Evolutionary conservation across 2,113 vertebrate genomes (phyloP), one percentile per base, ranked within the genome.

Genomic region (Bujurquina vittata): DNA sequence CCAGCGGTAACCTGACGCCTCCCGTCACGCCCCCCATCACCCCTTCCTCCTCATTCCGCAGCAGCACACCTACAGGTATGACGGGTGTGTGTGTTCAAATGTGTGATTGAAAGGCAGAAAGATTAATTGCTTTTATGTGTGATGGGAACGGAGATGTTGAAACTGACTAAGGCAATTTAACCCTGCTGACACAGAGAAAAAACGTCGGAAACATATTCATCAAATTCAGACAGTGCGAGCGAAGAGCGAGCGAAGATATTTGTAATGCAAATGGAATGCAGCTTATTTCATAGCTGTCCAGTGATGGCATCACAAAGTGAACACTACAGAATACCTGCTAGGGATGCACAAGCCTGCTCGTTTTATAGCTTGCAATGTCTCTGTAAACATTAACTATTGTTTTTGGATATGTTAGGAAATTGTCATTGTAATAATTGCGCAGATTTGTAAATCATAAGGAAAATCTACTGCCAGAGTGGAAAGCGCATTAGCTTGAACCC

Each of bases 21-120:
- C 98, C 98, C 1, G 98, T 99, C 94, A 99, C 98, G 23, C 98
- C 98, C 14, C 98, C 98, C 87, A 99, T 99, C 94, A 99, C 98
- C 12, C 98, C 98, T 11, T 99, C 98, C 73, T 99, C 98, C 72
- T 99, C 98, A 0, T 99, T 99, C 94, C 98, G 98, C 84, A 99
- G 98, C 92, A 99, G 98, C 94, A 99, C 98, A 54, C 98, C 98
- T 17, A 99, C 98, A 96, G 98, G 98, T 99, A 95, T 63, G 88
- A 84, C 84, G 89, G 89, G 88, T 89, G 90, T 59, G 81, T 67
- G 57, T 59, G 81, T 73, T 67, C 37, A 79, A 22, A 54, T 54
- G 56, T 81, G 40, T 35, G 75, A 72, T 54, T 84, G 81, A 60
- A 49, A n/a, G 56, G 63, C 22, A 29, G 65, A 80, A 18, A 78